Percentiles rank a stretch among this genome's conserved stretches.
These are phyloP conservation scores for Centropristis striata DNA, from an alignment of 2,113 vertebrate species.

Conservation along the genomic window DNA sequence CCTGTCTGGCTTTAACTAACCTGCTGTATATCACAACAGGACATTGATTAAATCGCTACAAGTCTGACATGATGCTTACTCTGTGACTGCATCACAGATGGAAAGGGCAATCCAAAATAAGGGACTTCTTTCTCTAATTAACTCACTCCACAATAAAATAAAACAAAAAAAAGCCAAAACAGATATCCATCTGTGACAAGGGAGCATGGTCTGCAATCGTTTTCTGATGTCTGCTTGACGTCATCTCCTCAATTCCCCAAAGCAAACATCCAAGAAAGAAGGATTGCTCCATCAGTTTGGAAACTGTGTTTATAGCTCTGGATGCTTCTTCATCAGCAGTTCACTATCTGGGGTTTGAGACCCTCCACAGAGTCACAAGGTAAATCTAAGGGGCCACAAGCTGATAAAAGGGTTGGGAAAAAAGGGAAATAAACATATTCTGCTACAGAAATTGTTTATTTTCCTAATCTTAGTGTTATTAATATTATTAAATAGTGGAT, in stretches of 20 bases:
- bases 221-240: slow-evolving; percentile 15
- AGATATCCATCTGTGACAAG: slow-evolving; percentile 7
- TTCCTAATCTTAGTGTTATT: not conserved
- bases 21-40: not conserved
- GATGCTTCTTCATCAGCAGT: not conserved
- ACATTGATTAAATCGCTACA: not conserved
- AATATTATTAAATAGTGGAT: too few species aligned
- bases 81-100: not conserved
- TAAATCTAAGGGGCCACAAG: not conserved
- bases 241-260: slow-evolving; percentile 10
- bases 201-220: slow-evolving; percentile 5
- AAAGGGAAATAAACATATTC: not conserved
- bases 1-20: not conserved
- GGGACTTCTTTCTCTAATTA: not conserved
- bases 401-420: not conserved
- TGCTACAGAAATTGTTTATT: not conserved
- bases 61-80: not conserved
- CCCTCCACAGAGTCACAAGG: not conserved
- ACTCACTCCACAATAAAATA: slow-evolving; percentile 6
- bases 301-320: slow-evolving; percentile 8
- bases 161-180: not conserved
- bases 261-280: slow-evolving; percentile 17
- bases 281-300: not conserved
- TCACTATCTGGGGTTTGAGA: not conserved
- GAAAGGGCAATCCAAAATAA: too few species aligned